Conservation (phyloP, 2,888 invertebrate species). For the Branchellion lobata region DNA sequence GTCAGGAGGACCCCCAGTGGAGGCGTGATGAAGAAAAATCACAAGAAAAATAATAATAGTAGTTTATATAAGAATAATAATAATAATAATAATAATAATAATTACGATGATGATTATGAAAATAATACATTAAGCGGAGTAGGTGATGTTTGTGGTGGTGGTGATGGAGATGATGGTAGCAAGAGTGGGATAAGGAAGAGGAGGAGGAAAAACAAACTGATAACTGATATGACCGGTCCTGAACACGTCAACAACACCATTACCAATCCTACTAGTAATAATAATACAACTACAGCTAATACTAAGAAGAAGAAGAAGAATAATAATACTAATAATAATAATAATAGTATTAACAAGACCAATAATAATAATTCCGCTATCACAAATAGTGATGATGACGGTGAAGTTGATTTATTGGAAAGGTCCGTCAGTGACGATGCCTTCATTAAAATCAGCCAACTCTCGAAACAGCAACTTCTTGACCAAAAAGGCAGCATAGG, state of each 20-base stretch:
- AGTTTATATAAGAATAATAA: background rate
- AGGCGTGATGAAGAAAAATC: background rate
- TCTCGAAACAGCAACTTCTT: too few relatives aligned
- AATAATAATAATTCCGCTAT: background rate
- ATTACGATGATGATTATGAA: too few relatives aligned
- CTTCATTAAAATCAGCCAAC: too few relatives aligned
- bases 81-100: background rate
- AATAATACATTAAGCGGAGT: too few relatives aligned
- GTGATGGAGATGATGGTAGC: too few relatives aligned
- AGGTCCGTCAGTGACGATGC: too few relatives aligned
- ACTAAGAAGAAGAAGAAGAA: background rate
- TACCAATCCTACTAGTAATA: too few relatives aligned
- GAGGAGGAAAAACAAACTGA: too few relatives aligned
- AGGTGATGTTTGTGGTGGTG: background rate
- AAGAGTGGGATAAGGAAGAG: background rate
- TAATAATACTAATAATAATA: background rate
- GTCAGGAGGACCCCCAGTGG: constrained; percentile 31
- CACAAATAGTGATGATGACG: background rate
- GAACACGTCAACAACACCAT: too few relatives aligned
- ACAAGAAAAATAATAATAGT: background rate
- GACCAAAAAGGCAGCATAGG: too few relatives aligned
- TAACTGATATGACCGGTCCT: too few relatives aligned
- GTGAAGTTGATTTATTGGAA: background rate
- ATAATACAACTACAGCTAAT: background rate
- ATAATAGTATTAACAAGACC: background rate